Conservation (phyloP, 2,888 invertebrate genomes). For the Eupithecia centaureata region DNA sequence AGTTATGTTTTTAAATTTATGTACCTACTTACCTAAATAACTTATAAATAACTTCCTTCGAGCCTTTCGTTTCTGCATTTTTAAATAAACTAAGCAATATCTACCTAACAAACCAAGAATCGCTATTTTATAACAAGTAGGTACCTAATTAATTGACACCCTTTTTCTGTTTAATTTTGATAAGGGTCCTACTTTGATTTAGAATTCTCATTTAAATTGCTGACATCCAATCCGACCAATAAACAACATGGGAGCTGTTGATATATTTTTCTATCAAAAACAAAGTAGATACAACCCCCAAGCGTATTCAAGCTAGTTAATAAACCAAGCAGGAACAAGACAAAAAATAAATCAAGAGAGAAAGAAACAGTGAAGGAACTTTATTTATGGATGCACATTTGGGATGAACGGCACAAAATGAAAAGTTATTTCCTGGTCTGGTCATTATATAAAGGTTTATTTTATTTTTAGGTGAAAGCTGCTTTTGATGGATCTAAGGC, state of each 20-base stretch:
- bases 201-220: conserved; percentile 16
- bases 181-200: background rate
- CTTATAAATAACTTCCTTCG: no score
- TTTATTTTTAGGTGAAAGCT: conserved; percentile 28
- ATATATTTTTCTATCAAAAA: conserved; percentile 37
- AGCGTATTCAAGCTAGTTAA: conserved; percentile 72
- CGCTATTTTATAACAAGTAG: no score
- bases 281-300: conserved; percentile 60
- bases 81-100: no score
- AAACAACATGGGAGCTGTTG: conserved; percentile 27
- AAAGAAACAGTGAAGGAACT: conserved; percentile 70
- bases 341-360: conserved; percentile 68
- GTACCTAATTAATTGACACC: no score
- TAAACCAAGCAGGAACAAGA: conserved; percentile 69
- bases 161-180: background rate
- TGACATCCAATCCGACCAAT: conserved; percentile 15
- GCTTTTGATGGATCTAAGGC: background rate
- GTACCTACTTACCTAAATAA: no score
- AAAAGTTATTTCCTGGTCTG: conserved; percentile 73
- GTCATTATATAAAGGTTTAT: conserved; percentile 65
- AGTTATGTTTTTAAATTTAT: no score
- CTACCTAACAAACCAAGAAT: no score
- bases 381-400: conserved; percentile 84
- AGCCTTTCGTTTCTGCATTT: no score
- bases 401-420: conserved; percentile 77